Conservation (phyloP, 2,113 vertebrate genomes). For the Sapajus apella region DNA sequence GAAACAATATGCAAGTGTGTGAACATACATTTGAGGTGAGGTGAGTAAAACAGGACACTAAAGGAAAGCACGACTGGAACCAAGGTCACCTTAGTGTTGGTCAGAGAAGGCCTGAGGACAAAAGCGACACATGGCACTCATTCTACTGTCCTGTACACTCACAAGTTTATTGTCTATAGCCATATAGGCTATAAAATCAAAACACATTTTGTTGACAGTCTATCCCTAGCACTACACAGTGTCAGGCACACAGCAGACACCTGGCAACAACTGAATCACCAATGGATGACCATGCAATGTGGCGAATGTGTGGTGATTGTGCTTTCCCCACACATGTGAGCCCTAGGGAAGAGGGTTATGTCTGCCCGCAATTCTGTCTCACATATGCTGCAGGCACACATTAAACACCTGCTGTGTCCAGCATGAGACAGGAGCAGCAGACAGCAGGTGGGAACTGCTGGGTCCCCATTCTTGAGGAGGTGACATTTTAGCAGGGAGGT, state of each 20-base stretch:
- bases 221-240: neutral
- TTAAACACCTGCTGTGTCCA: too few relatives aligned
- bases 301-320: rapidly evolving
- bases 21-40: neutral
- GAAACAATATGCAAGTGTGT: neutral
- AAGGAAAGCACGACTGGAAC: neutral
- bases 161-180: neutral
- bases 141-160: neutral
- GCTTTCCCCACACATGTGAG: neutral
- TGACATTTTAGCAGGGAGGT: neutral
- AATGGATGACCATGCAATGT: neutral
- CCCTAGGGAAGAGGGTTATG: rapidly evolving
- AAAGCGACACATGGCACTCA: neutral
- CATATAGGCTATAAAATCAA: neutral
- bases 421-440: neutral
- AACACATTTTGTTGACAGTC: neutral
- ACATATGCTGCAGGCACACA: neutral
- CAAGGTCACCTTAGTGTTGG: neutral
- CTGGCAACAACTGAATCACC: neutral
- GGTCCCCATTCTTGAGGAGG: neutral
- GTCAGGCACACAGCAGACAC: neutral
- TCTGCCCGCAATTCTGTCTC: too few relatives aligned
- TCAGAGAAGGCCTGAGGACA: neutral
- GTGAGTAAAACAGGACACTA: neutral
- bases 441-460: neutral